These are phyloP conservation scores for Aphelocoma californica DNA, from an alignment of 2,797 vertebrate genomes.

Conservation along the genomic window DNA sequence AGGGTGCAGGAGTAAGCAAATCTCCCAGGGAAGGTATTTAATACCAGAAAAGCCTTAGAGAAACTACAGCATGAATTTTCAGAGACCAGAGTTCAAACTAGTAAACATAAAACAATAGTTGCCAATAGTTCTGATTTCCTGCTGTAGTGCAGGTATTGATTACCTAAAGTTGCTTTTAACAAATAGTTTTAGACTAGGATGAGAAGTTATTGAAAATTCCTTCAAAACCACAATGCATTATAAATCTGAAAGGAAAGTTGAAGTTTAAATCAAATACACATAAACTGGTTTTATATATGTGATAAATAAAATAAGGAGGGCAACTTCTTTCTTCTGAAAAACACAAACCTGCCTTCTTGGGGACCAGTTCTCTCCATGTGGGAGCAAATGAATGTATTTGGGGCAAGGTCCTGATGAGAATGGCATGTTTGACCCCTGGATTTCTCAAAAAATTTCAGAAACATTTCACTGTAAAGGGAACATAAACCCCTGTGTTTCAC, in stretches of 20 bases:
- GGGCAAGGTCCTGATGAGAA: neutral
- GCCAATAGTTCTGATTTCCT: constrained; percentile 5
- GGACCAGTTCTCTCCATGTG: neutral
- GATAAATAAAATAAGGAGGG: neutral
- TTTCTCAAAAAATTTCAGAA: neutral
- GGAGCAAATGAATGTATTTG: neutral
- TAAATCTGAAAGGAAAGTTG: constrained; percentile 2
- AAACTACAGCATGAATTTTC: neutral
- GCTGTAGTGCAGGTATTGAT: neutral
- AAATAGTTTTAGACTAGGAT: neutral
- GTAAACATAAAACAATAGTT: neutral
- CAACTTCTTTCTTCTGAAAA: neutral
- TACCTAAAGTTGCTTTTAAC: constrained; percentile 20
- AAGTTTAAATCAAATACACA: neutral
- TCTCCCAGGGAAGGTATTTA: constrained; percentile 17
- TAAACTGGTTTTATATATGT: neutral
- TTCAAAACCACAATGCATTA: neutral
- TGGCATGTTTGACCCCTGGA: neutral
- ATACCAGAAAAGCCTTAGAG: neutral
- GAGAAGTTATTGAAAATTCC: constrained; percentile 8
- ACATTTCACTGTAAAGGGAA: neutral
- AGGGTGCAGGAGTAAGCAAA: neutral
- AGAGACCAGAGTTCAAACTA: constrained; percentile 13
- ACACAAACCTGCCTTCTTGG: neutral
- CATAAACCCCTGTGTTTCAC: neutral